Evolutionary conservation across 2,797 vertebrate genomes (phyloP).

Genomic region (Hozukius guyotensis): DNA sequence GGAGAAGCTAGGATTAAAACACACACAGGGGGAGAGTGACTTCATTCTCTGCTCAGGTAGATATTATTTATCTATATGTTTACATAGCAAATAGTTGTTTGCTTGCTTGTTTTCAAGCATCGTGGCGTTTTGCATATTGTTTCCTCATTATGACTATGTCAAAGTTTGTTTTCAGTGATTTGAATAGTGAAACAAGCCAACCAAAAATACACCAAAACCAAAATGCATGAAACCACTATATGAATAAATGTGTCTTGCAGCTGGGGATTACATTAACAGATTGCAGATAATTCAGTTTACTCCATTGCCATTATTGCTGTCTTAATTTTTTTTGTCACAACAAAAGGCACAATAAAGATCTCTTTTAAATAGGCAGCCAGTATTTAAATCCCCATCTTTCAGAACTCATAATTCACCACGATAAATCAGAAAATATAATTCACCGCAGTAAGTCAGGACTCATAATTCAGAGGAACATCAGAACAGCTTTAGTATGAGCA

Average conservation of each 20-base stretch:
- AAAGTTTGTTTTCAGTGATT: neutral
- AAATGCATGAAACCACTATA: neutral
- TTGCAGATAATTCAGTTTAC: neutral
- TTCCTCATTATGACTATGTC: neutral
- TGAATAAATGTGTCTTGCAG: neutral
- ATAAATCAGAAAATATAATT: slow-evolving; percentile 25
- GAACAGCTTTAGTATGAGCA: slow-evolving; percentile 23
- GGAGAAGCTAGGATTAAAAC: no score
- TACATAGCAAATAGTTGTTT: no score
- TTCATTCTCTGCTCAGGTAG: no score
- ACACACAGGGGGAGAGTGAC: no score
- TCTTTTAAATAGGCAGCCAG: neutral
- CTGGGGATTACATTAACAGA: neutral
- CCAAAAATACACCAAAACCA: neutral
- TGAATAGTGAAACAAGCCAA: neutral
- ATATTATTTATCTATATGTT: no score
- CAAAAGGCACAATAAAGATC: neutral
- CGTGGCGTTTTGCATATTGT: neutral
- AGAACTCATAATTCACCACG: neutral
- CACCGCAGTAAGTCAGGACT: slow-evolving; percentile 26
- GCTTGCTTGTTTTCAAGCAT: neutral
- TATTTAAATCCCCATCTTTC: neutral
- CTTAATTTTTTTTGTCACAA: neutral
- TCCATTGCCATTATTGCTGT: neutral
- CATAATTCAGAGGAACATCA: slow-evolving; percentile 41